Percentiles rank a stretch among this genome's conserved stretches.
These are phyloP conservation scores for Vespertilio murinus DNA, from an alignment of 2,797 vertebrate species.

Conservation along the genomic window DNA sequence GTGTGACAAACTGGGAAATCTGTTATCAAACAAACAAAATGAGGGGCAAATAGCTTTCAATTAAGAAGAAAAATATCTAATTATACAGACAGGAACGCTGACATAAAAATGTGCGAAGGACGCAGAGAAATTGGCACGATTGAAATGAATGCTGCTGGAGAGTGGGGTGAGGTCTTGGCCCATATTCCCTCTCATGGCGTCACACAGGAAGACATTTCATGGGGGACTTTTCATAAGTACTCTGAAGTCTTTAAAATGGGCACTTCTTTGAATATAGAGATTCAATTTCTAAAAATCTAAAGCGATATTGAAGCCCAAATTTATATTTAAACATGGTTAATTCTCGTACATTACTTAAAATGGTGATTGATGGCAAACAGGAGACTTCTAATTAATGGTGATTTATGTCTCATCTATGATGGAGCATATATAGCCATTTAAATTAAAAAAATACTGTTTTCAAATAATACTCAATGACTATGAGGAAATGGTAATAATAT, in stretches of 20 bases:
- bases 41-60: neutral
- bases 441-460: neutral
- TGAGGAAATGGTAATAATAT: neutral
- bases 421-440: neutral
- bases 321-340: neutral
- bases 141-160: neutral
- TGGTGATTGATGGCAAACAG: neutral
- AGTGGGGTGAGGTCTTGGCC: rapidly evolving
- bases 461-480: neutral
- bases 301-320: neutral
- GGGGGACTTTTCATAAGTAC: neutral
- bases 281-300: neutral
- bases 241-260: neutral
- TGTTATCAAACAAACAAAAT: neutral
- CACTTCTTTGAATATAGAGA: neutral
- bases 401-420: neutral
- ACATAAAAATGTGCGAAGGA: neutral
- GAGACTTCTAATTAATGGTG: neutral
- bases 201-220: neutral
- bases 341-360: neutral
- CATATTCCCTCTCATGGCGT: neutral
- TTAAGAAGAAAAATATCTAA: neutral
- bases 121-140: neutral
- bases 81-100: neutral
- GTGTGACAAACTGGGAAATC: neutral